Percentiles rank a stretch among this genome's conserved stretches.
These are phyloP conservation scores for Hiodon alosoides DNA, from an alignment of 2,113 vertebrate genomes.

Conservation along the genomic window DNA sequence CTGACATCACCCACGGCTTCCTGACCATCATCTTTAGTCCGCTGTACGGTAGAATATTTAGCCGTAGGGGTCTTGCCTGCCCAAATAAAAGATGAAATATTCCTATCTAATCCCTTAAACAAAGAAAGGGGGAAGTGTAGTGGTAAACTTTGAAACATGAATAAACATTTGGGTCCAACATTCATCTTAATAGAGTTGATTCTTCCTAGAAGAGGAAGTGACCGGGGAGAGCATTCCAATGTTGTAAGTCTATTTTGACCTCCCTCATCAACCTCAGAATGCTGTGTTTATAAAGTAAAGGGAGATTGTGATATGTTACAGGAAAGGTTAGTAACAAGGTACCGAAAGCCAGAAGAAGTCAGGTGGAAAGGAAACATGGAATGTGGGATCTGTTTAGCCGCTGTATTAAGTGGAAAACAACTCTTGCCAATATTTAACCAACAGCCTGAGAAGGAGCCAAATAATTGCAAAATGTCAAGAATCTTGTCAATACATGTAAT, in stretches of 20 bases:
- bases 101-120: slow-evolving; percentile 1
- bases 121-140: neutral
- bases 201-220: neutral
- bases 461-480: neutral
- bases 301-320: neutral
- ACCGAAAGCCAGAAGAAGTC: neutral
- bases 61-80: slow-evolving; percentile 2
- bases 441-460: neutral
- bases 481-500: neutral
- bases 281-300: neutral
- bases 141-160: neutral
- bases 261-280: neutral
- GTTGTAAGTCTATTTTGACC: slow-evolving; percentile 1
- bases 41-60: neutral
- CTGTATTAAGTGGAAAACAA: neutral
- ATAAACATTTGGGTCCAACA: neutral
- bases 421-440: neutral
- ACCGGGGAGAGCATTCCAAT: neutral
- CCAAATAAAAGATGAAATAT: slow-evolving; percentile 7
- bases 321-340: slow-evolving; percentile 2
- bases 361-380: neutral
- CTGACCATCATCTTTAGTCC: neutral
- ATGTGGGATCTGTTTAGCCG: neutral
- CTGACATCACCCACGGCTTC: neutral
- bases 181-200: slow-evolving; percentile 15